These are phyloP conservation scores for Cremastobaeus sp. DNA, from an alignment of 2,888 invertebrate species.

Conservation along the genomic window DNA sequence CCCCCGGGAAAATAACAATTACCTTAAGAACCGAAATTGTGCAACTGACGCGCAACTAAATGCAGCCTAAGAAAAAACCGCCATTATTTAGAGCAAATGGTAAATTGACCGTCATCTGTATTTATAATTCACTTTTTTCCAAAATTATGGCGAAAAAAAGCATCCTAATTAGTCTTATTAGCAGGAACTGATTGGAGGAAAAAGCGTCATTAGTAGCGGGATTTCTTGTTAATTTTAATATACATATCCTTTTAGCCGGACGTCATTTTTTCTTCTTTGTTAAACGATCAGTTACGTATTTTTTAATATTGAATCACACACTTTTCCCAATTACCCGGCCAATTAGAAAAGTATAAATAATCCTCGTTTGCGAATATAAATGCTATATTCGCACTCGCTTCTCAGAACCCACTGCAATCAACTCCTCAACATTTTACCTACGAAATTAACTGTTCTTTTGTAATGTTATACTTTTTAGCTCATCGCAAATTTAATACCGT, in stretches of 20 bases:
- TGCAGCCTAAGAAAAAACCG: constrained; percentile 29
- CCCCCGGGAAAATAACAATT: constrained; percentile 46
- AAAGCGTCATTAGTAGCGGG: constrained; percentile 54
- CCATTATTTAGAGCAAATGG: constrained; percentile 48
- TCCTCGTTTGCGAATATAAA: too few relatives aligned
- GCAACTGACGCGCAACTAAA: constrained; percentile 36
- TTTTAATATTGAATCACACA: constrained; percentile 34
- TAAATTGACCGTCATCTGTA: constrained; percentile 40
- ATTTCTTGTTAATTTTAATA: constrained; percentile 54
- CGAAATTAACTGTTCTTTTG: too few relatives aligned
- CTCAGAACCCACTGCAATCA: too few relatives aligned
- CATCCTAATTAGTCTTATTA: constrained; percentile 56
- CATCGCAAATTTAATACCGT: too few relatives aligned
- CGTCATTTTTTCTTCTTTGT: constrained; percentile 30
- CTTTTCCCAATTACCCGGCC: constrained; percentile 26
- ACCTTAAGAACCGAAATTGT: constrained; percentile 55
- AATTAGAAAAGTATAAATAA: constrained; percentile 27
- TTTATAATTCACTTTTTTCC: constrained; percentile 57
- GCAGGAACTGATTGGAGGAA: constrained; percentile 47
- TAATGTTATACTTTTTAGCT: too few relatives aligned
- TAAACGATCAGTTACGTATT: constrained; percentile 26
- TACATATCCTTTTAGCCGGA: constrained; percentile 20
- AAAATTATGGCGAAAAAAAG: constrained; percentile 50
- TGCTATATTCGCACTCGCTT: too few relatives aligned
- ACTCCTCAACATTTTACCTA: too few relatives aligned